Conservation (phyloP, 1,140 invertebrate species). For the Pararge aegeria region DNA sequence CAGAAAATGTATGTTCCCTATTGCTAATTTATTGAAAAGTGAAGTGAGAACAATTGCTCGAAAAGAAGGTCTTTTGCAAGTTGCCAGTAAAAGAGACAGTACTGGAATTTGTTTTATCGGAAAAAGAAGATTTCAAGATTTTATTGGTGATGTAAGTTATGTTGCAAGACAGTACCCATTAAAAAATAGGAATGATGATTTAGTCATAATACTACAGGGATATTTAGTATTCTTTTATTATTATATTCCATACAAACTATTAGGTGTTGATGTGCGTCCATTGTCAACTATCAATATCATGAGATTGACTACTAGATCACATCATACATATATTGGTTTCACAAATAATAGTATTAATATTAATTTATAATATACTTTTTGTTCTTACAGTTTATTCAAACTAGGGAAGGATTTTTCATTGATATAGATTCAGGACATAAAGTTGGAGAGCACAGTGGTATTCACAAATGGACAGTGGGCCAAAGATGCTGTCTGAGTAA, state of each 20-base stretch:
- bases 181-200: no score
- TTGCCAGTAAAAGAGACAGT: constrained; percentile 94
- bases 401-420: constrained; percentile 89
- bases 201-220: no score
- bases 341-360: constrained; percentile 11
- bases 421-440: constrained; percentile 88
- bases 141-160: constrained; percentile 85
- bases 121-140: constrained; percentile 86
- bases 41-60: constrained; percentile 91
- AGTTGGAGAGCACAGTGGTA: constrained; percentile 91
- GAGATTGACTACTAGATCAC: no score
- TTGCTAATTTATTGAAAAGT: constrained; percentile 88
- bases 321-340: no score
- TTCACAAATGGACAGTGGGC: constrained; percentile 96
- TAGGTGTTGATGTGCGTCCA: no score
- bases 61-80: constrained; percentile 84
- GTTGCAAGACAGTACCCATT: no score
- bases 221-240: no score
- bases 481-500: constrained; percentile 86
- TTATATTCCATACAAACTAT: no score
- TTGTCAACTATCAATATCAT: no score
- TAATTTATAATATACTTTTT: not conserved
- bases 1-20: constrained; percentile 92
- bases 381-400: constrained; percentile 88
- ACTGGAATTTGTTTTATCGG: constrained; percentile 99